These are phyloP conservation scores for Drosophila engyochracea DNA, from an alignment of 2,888 invertebrate species.

Conservation along the genomic window DNA sequence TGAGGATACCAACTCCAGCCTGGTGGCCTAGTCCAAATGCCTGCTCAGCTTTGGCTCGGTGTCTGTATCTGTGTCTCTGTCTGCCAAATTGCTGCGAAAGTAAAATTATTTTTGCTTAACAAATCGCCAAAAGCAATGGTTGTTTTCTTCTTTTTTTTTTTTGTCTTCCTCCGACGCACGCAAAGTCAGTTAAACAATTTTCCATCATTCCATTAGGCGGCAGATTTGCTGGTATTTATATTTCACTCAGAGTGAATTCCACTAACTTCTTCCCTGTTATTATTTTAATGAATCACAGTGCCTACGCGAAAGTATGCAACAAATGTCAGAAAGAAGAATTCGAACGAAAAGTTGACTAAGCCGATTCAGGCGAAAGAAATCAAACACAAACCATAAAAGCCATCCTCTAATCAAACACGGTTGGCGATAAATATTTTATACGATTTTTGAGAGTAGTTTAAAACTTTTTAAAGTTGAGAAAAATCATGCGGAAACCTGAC, in stretches of 20 bases:
- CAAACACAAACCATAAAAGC: background rate
- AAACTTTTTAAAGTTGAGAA: background rate
- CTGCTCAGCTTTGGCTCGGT: background rate
- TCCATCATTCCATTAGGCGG: background rate
- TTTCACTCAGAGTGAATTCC: slow-evolving; percentile 1
- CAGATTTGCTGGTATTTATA: slow-evolving; percentile 14
- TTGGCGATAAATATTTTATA: background rate
- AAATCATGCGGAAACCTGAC: background rate
- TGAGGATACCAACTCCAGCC: slow-evolving; percentile 4
- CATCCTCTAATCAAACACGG: background rate
- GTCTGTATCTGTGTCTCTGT: slow-evolving; percentile 10
- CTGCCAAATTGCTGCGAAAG: slow-evolving; percentile 33
- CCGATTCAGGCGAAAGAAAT: background rate
- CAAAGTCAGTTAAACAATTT: slow-evolving; percentile 36
- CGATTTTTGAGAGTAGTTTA: background rate
- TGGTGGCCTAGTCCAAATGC: background rate
- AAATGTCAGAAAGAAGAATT: background rate
- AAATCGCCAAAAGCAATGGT: slow-evolving; percentile 34
- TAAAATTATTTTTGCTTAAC: slow-evolving; percentile 28
- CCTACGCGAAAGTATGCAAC: background rate
- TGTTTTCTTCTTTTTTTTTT: background rate
- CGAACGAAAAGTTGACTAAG: background rate
- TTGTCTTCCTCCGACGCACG: background rate
- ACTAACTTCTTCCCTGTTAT: background rate
- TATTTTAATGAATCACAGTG: background rate